Evolutionary conservation across 23 tunicate species (phyloP).

Genomic region (Trididemnum nubilum): DNA sequence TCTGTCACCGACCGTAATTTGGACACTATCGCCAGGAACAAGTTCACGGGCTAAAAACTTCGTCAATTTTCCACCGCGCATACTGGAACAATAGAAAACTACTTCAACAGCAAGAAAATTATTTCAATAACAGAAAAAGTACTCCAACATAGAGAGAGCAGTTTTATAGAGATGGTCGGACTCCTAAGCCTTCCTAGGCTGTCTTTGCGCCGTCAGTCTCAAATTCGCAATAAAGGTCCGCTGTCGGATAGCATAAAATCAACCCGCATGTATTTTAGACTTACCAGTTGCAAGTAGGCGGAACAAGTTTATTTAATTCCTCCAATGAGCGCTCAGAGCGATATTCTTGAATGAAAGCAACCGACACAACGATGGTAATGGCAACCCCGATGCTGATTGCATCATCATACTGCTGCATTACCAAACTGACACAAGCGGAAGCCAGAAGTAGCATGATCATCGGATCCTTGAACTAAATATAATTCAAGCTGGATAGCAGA

Average conservation of each 20-base stretch:
- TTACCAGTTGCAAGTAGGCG: conserved; percentile 86
- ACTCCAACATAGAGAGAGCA: no score
- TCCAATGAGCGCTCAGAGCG: conserved; percentile 90
- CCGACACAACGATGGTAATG: conserved; percentile 93
- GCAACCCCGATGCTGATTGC: conserved; percentile 95
- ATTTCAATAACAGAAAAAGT: no score
- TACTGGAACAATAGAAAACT: conserved; percentile 51
- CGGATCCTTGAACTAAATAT: conserved; percentile 90
- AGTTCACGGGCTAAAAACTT: conserved; percentile 85
- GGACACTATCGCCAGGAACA: conserved; percentile 90
- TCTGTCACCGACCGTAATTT: conserved; percentile 89
- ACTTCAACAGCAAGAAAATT: background rate
- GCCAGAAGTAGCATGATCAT: conserved; percentile 86
- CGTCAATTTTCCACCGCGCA: conserved; percentile 73
- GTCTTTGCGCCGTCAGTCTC: no score
- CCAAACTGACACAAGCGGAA: conserved; percentile 83
- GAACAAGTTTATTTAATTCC: conserved; percentile 94
- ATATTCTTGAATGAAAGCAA: conserved; percentile 97
- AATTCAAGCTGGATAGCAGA: no score
- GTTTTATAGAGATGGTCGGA: no score
- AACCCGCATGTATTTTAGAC: background rate
- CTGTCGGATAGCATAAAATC: no score
- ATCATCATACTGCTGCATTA: conserved; percentile 95
- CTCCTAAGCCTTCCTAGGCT: no score
- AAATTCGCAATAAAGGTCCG: no score